A percentile compares a stretch with the other conserved stretches of the same genome.
These are phyloP conservation scores for Cyclina sinensis DNA, from an alignment of 1,140 invertebrate genomes.

Conservation along the genomic window DNA sequence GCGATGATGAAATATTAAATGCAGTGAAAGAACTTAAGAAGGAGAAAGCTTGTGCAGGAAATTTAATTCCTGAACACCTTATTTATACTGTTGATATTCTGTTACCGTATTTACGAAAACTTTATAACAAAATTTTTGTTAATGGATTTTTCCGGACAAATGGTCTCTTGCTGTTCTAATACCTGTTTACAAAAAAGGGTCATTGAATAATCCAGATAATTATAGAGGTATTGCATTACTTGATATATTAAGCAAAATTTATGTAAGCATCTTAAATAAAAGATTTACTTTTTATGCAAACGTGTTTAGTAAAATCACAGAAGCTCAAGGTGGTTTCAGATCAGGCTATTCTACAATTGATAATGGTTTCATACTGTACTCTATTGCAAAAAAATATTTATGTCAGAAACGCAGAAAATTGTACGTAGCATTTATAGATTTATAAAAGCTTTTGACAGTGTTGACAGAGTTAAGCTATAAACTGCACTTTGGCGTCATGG, in stretches of 20 bases:
- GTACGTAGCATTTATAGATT: conserved; percentile 21
- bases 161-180: neutral
- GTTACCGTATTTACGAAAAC: neutral
- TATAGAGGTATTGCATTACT: neutral
- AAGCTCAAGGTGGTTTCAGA: neutral
- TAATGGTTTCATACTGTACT: neutral
- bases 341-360: too few species aligned
- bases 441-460: conserved; percentile 12
- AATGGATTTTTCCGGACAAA: neutral
- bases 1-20: neutral
- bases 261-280: neutral
- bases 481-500: neutral
- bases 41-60: neutral
- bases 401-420: neutral
- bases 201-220: neutral
- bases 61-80: neutral
- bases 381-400: neutral
- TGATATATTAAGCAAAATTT: conserved; percentile 15
- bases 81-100: conserved; percentile 11
- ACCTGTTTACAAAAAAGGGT: conserved; percentile 15
- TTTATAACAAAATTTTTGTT: neutral
- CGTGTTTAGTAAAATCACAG: neutral
- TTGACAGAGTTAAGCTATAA: conserved; percentile 36
- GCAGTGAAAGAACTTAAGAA: neutral
- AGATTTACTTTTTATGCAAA: conserved; percentile 6